Conservation (phyloP, 2,888 invertebrate genomes). For the Drosophila quinaria region DNA sequence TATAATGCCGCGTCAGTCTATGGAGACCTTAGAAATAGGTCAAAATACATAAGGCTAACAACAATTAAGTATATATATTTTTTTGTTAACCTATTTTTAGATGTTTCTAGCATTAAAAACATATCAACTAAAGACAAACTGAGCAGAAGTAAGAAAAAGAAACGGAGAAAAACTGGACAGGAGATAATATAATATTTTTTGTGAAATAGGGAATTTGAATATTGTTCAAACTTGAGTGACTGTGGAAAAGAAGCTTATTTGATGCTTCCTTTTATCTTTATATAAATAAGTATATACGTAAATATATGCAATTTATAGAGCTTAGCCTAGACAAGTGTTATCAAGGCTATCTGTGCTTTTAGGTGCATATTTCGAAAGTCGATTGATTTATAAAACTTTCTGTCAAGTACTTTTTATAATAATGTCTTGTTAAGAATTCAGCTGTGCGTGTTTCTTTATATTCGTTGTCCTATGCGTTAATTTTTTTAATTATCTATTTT, state of each 20-base stretch:
- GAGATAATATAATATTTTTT: background rate
- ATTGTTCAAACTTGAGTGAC: background rate
- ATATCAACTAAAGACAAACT: background rate
- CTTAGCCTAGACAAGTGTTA: no score
- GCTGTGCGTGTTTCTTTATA: no score
- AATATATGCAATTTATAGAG: no score
- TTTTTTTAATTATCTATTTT: background rate
- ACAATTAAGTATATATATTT: background rate
- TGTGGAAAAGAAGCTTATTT: no score
- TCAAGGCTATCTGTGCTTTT: no score
- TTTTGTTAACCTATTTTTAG: background rate
- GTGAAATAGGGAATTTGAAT: background rate
- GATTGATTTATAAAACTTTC: no score
- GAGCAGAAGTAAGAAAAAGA: background rate
- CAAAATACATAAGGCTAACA: background rate
- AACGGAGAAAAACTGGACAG: background rate
- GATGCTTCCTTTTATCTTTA: no score
- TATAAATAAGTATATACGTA: no score
- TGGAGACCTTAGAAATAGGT: background rate
- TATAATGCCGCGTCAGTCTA: constrained; percentile 6
- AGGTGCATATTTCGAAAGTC: background rate
- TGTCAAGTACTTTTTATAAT: no score
- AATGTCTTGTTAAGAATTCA: no score
- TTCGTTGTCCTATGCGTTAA: no score
- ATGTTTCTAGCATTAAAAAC: background rate